phyloP scores from a whole-genome alignment of 2,797 vertebrate species.

The Acrossocheilus fasciatus region DNA sequence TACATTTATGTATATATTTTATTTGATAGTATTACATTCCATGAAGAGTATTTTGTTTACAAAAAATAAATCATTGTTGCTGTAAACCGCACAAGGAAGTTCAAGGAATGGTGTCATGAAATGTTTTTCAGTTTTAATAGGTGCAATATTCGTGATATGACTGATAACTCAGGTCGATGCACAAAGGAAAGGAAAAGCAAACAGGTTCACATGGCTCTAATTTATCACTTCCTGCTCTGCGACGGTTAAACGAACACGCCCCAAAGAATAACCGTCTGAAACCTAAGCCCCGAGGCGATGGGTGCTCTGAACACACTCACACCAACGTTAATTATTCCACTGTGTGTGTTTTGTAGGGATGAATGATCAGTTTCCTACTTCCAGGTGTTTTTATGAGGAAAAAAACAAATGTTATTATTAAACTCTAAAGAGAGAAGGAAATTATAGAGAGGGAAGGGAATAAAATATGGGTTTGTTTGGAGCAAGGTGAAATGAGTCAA shows the following conservation, averaged over 20 bases:
- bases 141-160: slow-evolving; percentile 18
- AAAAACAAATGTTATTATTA: background rate
- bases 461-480: background rate
- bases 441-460: background rate
- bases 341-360: slow-evolving; percentile 18
- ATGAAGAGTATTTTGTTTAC: slow-evolving; percentile 64
- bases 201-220: slow-evolving; percentile 36
- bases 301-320: background rate
- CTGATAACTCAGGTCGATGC: background rate
- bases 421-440: slow-evolving; percentile 49
- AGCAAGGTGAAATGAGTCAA: slow-evolving; percentile 33
- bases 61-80: slow-evolving; percentile 49
- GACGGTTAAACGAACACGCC: slow-evolving; percentile 21
- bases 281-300: slow-evolving; percentile 25
- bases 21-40: slow-evolving; percentile 55
- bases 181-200: slow-evolving; percentile 18
- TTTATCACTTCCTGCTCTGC: slow-evolving; percentile 33
- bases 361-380: background rate
- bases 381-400: background rate
- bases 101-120: background rate
- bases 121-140: background rate
- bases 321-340: slow-evolving; percentile 24
- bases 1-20: slow-evolving; percentile 58
- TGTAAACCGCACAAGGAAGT: slow-evolving; percentile 36
- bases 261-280: slow-evolving; percentile 22